Evolutionary conservation across 2,888 invertebrate species (phyloP).

Genomic region (Melipona bicolor): DNA sequence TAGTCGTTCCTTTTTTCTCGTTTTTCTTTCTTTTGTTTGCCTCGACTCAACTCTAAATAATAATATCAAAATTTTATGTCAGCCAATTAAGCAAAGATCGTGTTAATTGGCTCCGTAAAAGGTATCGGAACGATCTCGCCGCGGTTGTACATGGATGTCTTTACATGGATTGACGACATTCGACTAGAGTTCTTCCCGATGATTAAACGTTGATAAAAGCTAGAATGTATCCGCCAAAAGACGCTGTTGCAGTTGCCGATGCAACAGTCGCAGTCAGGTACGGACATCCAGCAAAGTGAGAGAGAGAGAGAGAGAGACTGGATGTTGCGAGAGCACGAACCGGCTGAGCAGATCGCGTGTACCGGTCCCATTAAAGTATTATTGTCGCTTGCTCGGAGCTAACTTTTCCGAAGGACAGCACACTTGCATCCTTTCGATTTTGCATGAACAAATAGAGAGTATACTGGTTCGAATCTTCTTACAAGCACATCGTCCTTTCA

Average conservation of each 20-base stretch:
- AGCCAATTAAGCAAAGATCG: neutral
- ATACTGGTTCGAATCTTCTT: constrained; percentile 18
- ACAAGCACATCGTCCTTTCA: constrained; percentile 50
- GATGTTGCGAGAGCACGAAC: neutral
- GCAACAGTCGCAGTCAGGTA: constrained; percentile 19
- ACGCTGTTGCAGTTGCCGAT: neutral
- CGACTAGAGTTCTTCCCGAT: constrained; percentile 17
- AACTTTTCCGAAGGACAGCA: constrained; percentile 64
- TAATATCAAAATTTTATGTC: neutral
- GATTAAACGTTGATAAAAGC: constrained; percentile 1
- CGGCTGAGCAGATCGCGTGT: constrained; percentile 61
- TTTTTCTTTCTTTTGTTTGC: neutral
- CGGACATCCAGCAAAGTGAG: constrained; percentile 14
- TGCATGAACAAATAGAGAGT: constrained; percentile 42
- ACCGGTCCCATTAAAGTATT: constrained; percentile 62
- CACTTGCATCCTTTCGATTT: constrained; percentile 41
- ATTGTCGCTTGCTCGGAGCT: constrained; percentile 62
- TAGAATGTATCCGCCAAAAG: neutral
- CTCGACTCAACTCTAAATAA: neutral
- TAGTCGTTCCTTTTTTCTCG: neutral
- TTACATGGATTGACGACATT: neutral
- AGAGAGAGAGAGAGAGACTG: neutral
- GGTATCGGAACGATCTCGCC: no score
- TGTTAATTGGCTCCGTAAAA: constrained; percentile 19
- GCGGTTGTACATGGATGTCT: neutral